Evolutionary conservation across 2,113 vertebrate species (phyloP), one percentile per base, ranked within the genome.

Genomic region (Ranitomeya variabilis): DNA sequence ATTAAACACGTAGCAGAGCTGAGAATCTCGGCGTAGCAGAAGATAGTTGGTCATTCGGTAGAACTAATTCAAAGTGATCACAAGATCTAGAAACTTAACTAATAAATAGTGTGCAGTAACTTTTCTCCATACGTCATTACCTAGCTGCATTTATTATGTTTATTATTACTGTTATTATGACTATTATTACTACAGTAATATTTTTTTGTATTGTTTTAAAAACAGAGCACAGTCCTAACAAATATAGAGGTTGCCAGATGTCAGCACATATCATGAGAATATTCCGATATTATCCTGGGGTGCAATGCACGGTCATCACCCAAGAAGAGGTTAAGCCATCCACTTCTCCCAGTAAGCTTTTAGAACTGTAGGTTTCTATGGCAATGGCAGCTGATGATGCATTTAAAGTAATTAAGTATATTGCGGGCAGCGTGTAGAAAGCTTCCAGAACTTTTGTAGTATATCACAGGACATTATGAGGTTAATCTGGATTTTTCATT

Each of bases 361-460:
- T 23, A 18, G 57, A 67, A 10, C 13, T 54, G 45, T 26, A 71
- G 60, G 87, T 89, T 85, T 69, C 81, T 85, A 79, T 78, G 52
- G 73, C 13, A 16, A 84, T 85, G 23, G 52, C 73, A 69, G 82
- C 64, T 69, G 82, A n/a, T 79, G 60, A 85, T 84, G 73, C 82
- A 74, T 82, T 88, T 82, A 62, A 80, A 60, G 45, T 55, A 86
- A 86, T 86, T 52, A 84, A 84, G 52, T 52, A 84, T 71, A 71
- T 71, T 84, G 64, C 16, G 51, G 66, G 31, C 37, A 55, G 13
- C n/a, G 45, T 16, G 12, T 16, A 54, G 21, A 69, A 69, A 54
- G 45, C 81, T 23, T 71, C 15, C 64, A 52, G 37, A 84, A 84
- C 64, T 83, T 83, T 83, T 83, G 37, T 26, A 51, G 23, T 67